Evolutionary conservation across 92 coral and sea anemone genomes (phyloP), one percentile per base, ranked within the genome.

Genomic region (Epizoanthus stellaris): DNA sequence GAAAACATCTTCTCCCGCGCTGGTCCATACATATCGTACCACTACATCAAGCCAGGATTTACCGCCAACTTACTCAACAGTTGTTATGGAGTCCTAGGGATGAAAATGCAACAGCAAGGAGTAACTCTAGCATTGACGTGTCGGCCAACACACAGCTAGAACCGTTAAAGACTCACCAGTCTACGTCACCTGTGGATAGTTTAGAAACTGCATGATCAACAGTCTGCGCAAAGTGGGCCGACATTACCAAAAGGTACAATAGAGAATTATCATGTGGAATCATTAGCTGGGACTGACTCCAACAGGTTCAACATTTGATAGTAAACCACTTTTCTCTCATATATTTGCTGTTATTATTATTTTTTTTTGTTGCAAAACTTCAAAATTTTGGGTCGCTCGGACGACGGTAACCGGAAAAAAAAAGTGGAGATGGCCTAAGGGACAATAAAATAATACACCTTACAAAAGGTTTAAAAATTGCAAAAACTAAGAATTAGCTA

Each of bases 1-100:
- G 89, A 77, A 57, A 63, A 40, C 63, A 12, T 19, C 73, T 14
- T 36, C 52, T 3, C 73, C 69, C 30, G 14, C 9, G 43, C 1
- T 43, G n/a, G 49, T 68, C 11, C 20, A 19, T 13, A 40, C 83
- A 43, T 38, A 17, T 14, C 83, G 71, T 45, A 53, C 72, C 16
- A 4, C 83, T 23, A 40, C 83, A 20, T 15, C 72, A 3, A 79
- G 83, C 53, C 6, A 42, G 9, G 95, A 92, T 75, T 80, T 92
- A 11, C 98, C 98, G 23, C 98, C 98, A 4, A 94, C 98, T 0
- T 92, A 92, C 74, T 94, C 98, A 30, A 87, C 90, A 43, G 93
- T 74, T 0, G 88, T 90, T 16, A 93, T 82, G 57, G 88, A 84
- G 39, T 66, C 82, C 82, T 34, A 66, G 73, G 19, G 81, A 89